These are phyloP conservation scores for Sthenelais limicola DNA, from an alignment of 2,888 invertebrate species.

Conservation along the genomic window DNA sequence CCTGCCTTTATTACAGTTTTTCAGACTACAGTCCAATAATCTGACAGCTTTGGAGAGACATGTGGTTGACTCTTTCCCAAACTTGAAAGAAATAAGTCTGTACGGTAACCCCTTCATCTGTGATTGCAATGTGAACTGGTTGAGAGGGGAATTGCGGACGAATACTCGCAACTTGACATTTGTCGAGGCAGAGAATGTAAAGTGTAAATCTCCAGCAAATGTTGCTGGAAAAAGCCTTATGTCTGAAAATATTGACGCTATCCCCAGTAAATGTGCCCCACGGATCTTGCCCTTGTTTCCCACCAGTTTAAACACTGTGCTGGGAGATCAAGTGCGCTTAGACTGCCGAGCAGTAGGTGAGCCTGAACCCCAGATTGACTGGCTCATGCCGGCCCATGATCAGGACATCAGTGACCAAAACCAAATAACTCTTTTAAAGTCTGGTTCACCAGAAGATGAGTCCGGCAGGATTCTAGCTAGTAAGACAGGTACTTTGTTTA, in stretches of 20 bases:
- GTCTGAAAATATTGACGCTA: neutral
- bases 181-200: neutral
- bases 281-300: conserved; percentile 47
- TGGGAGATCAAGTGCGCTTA: conserved; percentile 45
- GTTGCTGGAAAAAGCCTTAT: neutral
- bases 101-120: conserved; percentile 73
- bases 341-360: conserved; percentile 50
- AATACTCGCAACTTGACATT: conserved; percentile 30
- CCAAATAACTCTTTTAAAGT: conserved; percentile 38
- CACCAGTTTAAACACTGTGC: conserved; percentile 17
- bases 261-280: conserved; percentile 45
- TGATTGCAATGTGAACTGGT: conserved; percentile 71
- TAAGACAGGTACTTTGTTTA: conserved; percentile 42
- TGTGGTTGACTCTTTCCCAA: conserved; percentile 62
- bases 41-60: conserved; percentile 67
- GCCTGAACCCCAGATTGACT: conserved; percentile 49
- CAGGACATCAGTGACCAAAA: neutral
- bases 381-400: conserved; percentile 45
- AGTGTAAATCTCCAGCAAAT: conserved; percentile 8
- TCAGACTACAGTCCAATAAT: conserved; percentile 81
- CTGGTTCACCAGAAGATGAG: conserved; percentile 30
- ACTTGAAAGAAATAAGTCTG: conserved; percentile 66
- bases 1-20: conserved; percentile 78
- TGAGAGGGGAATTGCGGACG: conserved; percentile 8
- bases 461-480: conserved; percentile 25